These are phyloP conservation scores for Agrotis ipsilon DNA, from an alignment of 2,888 invertebrate species.

Conservation along the genomic window DNA sequence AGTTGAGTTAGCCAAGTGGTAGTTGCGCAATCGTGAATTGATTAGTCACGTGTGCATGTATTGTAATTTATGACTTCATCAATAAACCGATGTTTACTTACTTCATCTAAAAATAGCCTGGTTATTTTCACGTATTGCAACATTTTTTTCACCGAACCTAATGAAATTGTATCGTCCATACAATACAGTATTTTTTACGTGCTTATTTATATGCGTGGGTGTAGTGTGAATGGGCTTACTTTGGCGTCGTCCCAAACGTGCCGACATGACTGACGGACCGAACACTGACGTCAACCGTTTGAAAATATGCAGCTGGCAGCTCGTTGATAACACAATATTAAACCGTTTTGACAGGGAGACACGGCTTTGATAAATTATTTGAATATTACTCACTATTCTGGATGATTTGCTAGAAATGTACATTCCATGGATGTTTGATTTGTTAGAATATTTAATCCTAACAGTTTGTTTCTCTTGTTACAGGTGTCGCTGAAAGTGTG, in stretches of 20 bases:
- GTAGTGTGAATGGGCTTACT: conserved; percentile 87
- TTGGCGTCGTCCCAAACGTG: conserved; percentile 86
- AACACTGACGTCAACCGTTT: conserved; percentile 79
- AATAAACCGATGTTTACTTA: conserved; percentile 49
- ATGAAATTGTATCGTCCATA: conserved; percentile 49
- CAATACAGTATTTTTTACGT: conserved; percentile 76
- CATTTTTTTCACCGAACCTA: conserved; percentile 36
- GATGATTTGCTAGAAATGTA: conserved; percentile 31
- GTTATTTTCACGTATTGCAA: conserved; percentile 21
- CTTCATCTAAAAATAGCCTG: conserved; percentile 19
- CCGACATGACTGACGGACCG: conserved; percentile 69
- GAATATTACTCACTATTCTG: conserved; percentile 31
- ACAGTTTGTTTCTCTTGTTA: conserved; percentile 75
- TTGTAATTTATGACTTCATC: conserved; percentile 38
- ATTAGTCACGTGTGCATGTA: conserved; percentile 53
- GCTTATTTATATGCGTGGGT: conserved; percentile 69
- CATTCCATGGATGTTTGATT: conserved; percentile 8
- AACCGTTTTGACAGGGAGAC: conserved; percentile 56
- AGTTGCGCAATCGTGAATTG: conserved; percentile 54
- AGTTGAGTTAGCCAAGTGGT: conserved; percentile 38
- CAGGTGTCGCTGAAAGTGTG: conserved; percentile 86
- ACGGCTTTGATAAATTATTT: conserved; percentile 52
- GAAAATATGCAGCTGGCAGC: conserved; percentile 76
- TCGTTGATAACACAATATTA: conserved; percentile 69
- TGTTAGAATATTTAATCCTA: conserved; percentile 11